phyloP scores from a whole-genome alignment of 1,140 invertebrate genomes.

The Drepana arcuata region DNA sequence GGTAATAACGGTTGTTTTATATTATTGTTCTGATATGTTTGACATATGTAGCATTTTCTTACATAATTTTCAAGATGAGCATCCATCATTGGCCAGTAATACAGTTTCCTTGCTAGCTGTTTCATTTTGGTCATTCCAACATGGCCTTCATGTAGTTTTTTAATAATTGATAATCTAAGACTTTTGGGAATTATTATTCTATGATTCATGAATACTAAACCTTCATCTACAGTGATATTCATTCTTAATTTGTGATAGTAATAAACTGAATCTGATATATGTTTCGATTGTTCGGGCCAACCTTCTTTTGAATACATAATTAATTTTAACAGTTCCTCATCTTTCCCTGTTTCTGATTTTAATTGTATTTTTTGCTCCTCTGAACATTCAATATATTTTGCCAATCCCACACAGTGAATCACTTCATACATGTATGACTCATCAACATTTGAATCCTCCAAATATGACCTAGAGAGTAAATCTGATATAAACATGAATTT shows the following conservation, averaged over 20 bases:
- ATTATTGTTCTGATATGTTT: constrained; percentile 23
- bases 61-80: constrained; percentile 25
- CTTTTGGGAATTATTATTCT: constrained; percentile 26
- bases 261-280: constrained; percentile 10
- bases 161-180: constrained; percentile 22
- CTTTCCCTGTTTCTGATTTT: constrained; percentile 11
- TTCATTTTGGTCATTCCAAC: too few species aligned
- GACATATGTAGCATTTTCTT: constrained; percentile 25
- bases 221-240: constrained; percentile 11
- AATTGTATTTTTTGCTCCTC: constrained; percentile 10
- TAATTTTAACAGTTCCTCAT: constrained; percentile 14
- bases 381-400: constrained; percentile 8
- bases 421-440: constrained; percentile 7
- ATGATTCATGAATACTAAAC: constrained; percentile 25
- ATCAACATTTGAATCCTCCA: constrained; percentile 3
- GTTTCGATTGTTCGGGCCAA: constrained; percentile 15
- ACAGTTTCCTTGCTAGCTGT: constrained; percentile 21
- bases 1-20: constrained; percentile 27
- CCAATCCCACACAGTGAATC: constrained; percentile 9
- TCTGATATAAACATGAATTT: too few species aligned
- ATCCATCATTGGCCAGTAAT: constrained; percentile 35
- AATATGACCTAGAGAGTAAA: constrained; percentile 22
- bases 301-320: constrained; percentile 9
- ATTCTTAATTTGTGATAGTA: constrained; percentile 16
- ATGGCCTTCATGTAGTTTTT: constrained; percentile 33